Evolutionary conservation across 2,888 invertebrate species (phyloP).

Genomic region (Crematogaster levior): DNA sequence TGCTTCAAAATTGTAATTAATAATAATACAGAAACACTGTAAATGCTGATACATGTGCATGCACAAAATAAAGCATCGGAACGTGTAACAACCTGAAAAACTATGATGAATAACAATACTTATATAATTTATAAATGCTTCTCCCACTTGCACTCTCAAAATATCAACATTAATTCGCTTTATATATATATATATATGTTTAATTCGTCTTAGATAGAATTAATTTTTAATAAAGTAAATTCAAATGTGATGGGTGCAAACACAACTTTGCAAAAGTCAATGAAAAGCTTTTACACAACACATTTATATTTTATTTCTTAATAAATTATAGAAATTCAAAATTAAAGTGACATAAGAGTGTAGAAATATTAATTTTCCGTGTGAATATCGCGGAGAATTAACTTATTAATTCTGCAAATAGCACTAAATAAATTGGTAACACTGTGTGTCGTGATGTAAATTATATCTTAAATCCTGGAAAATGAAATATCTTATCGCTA

Average conservation of each 20-base stretch:
- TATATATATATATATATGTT: not conserved
- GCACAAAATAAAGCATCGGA: conserved; percentile 33
- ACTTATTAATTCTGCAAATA: conserved; percentile 12
- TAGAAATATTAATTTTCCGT: not conserved
- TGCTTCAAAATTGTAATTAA: conserved; percentile 15
- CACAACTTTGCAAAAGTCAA: not conserved
- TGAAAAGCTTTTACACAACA: not conserved
- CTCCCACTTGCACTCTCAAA: conserved; percentile 20
- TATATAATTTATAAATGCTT: conserved; percentile 15
- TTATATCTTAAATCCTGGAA: conserved; percentile 15
- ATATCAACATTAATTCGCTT: not conserved
- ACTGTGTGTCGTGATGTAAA: not conserved
- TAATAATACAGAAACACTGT: conserved; percentile 21
- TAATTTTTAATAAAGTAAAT: conserved; percentile 16
- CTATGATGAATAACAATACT: conserved; percentile 9
- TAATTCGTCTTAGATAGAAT: not conserved
- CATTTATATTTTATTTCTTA: conserved; percentile 8
- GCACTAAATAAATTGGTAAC: conserved; percentile 8
- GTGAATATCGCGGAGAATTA: not conserved
- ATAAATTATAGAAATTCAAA: conserved; percentile 14
- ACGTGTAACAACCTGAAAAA: conserved; percentile 3
- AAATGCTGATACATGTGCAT: conserved; percentile 33
- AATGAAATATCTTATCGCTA: conserved; percentile 15
- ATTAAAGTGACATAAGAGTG: not conserved
- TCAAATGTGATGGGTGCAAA: not conserved